A percentile compares a stretch with the other conserved stretches of the same genome.
Evolutionary conservation across 2,797 vertebrate genomes (phyloP).

Genomic region (Poecilia gillii): DNA sequence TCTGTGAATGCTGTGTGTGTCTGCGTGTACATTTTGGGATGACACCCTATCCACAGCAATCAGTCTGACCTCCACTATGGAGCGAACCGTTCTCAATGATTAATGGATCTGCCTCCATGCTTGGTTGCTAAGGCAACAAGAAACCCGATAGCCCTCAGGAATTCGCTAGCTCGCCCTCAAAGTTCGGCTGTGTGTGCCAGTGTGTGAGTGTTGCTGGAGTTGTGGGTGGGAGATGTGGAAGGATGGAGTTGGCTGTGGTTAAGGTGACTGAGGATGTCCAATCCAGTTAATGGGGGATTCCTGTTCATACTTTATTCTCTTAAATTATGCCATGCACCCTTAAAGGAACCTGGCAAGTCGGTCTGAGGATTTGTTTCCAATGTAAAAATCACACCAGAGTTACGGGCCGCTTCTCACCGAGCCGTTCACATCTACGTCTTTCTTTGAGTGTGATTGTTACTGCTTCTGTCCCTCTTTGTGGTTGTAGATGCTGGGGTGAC

Average conservation of each 20-base stretch:
- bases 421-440: slow-evolving; percentile 5
- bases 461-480: neutral
- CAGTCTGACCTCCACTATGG: slow-evolving; percentile 99
- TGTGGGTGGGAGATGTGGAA: slow-evolving; percentile 67
- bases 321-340: slow-evolving; percentile 17
- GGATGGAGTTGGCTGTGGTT: slow-evolving; percentile 65
- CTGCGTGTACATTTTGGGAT: slow-evolving; percentile 82
- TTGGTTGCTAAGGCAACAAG: slow-evolving; percentile 96
- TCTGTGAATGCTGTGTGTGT: slow-evolving; percentile 27
- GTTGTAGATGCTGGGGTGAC: slow-evolving; percentile 18
- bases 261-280: slow-evolving; percentile 50
- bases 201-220: slow-evolving; percentile 44
- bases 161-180: slow-evolving; percentile 87
- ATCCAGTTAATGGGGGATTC: slow-evolving; percentile 30
- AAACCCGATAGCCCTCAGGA: slow-evolving; percentile 96
- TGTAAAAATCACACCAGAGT: slow-evolving; percentile 18
- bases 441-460: slow-evolving; percentile 3
- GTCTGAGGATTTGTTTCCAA: slow-evolving; percentile 8
- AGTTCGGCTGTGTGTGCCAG: slow-evolving; percentile 56
- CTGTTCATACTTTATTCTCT: slow-evolving; percentile 25
- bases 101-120: slow-evolving; percentile 99
- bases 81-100: slow-evolving; percentile 98
- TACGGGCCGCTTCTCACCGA: neutral
- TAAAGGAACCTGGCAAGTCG: slow-evolving; percentile 9
- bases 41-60: slow-evolving; percentile 99